A percentile compares a stretch with the other conserved stretches of the same genome.
Conservation (phyloP, 2,888 invertebrate genomes). For the Lasioglossum calceatum region DNA sequence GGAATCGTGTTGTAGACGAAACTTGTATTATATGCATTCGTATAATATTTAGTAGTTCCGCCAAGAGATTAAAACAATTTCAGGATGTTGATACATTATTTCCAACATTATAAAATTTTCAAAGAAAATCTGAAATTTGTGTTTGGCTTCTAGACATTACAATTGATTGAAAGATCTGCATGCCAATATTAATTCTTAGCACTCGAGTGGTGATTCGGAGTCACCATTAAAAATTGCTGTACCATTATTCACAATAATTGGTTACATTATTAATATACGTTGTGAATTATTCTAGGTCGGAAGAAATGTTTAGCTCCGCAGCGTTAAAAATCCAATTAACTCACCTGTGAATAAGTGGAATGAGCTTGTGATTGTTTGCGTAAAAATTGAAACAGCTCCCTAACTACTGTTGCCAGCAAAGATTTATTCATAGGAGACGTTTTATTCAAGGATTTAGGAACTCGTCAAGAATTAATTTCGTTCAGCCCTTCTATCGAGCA, state of each 20-base stretch:
- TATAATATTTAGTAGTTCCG: neutral
- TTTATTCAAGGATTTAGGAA: neutral
- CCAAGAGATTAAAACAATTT: neutral
- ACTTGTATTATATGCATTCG: neutral
- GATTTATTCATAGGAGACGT: neutral
- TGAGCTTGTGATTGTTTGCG: neutral
- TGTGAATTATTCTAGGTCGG: too few relatives aligned
- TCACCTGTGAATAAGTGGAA: neutral
- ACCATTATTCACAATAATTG: too few relatives aligned
- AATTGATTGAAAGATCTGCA: too few relatives aligned
- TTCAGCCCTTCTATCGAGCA: constrained; percentile 4
- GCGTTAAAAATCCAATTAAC: neutral
- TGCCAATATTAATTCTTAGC: neutral
- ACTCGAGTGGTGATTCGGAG: too few relatives aligned
- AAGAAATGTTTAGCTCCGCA: too few relatives aligned
- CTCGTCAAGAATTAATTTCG: constrained; percentile 49
- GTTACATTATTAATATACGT: too few relatives aligned
- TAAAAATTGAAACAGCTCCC: neutral
- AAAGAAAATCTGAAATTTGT: neutral
- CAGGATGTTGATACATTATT: neutral
- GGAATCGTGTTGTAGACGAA: neutral
- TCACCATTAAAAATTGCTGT: too few relatives aligned
- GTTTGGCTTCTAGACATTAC: neutral
- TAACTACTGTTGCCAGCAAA: neutral
- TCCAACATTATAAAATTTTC: neutral